phyloP scores from a whole-genome alignment of 2,797 vertebrate species.

The Acestrorhynchus altus region DNA sequence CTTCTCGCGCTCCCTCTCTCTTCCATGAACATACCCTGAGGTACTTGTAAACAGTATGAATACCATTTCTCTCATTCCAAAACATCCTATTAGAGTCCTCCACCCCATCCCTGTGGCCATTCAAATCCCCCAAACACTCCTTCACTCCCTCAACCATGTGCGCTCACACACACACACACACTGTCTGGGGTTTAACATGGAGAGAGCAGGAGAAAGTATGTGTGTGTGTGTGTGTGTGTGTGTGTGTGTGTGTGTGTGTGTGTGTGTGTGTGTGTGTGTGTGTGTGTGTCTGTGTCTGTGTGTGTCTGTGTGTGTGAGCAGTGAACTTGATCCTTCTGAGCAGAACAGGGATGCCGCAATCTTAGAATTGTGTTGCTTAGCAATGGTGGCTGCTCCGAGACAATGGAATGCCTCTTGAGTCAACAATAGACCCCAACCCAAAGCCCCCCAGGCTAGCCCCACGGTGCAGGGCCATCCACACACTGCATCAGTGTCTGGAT shows the following conservation, averaged over 20 bases:
- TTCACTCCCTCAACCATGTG: constrained; percentile 48
- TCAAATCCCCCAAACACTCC: constrained; percentile 69
- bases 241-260: too few species aligned
- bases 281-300: too few species aligned
- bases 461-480: constrained; percentile 26
- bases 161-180: constrained; percentile 42
- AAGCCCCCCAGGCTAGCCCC: constrained; percentile 41
- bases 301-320: too few species aligned
- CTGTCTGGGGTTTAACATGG: too few species aligned
- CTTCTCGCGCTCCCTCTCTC: neutral
- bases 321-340: constrained; percentile 63
- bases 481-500: constrained; percentile 2
- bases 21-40: constrained; percentile 50
- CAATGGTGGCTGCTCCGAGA: constrained; percentile 54
- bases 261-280: constrained; percentile 16
- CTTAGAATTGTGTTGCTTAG: constrained; percentile 69
- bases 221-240: neutral
- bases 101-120: constrained; percentile 64
- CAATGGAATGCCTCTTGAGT: constrained; percentile 61
- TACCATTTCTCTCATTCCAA: constrained; percentile 70
- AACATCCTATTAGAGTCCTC: constrained; percentile 50
- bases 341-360: constrained; percentile 71
- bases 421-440: constrained; percentile 57
- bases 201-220: constrained; percentile 7
- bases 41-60: constrained; percentile 72